A percentile compares a stretch with the other conserved stretches of the same genome.
These are phyloP conservation scores for Tichodroma muraria DNA, from an alignment of 2,113 vertebrate species.

Conservation along the genomic window DNA sequence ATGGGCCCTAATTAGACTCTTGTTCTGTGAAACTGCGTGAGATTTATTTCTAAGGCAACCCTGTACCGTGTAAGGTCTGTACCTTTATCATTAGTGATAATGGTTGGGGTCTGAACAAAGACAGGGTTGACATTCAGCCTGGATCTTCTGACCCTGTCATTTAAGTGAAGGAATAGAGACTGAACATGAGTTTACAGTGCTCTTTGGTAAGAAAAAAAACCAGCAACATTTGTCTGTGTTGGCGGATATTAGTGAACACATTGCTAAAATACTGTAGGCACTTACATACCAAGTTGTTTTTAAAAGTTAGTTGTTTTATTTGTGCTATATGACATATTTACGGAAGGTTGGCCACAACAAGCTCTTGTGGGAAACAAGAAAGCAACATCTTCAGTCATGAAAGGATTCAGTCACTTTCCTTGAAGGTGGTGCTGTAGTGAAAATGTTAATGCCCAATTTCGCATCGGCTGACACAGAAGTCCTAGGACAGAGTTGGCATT, in stretches of 20 bases:
- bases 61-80: background rate
- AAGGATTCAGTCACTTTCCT: slow-evolving; percentile 26
- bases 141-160: slow-evolving; percentile 36
- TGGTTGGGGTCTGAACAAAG: slow-evolving; percentile 52
- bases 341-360: slow-evolving; percentile 17
- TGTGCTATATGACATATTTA: background rate
- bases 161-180: background rate
- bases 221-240: background rate
- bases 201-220: slow-evolving; percentile 8
- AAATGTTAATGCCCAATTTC: slow-evolving; percentile 35
- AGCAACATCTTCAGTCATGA: slow-evolving; percentile 3
- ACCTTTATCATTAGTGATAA: slow-evolving; percentile 8
- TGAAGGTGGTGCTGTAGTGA: slow-evolving; percentile 51
- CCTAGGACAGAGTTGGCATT: slow-evolving; percentile 38
- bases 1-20: slow-evolving; percentile 28
- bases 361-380: slow-evolving; percentile 29
- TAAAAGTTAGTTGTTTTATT: slow-evolving; percentile 12
- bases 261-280: background rate
- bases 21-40: background rate
- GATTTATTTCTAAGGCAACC: slow-evolving; percentile 1
- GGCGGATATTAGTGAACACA: background rate
- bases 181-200: slow-evolving; percentile 18
- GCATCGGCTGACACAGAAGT: slow-evolving; percentile 14
- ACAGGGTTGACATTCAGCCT: slow-evolving; percentile 36
- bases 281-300: background rate